These are phyloP conservation scores for Andrena camellia DNA, from an alignment of 2,888 invertebrate species.

Conservation along the genomic window DNA sequence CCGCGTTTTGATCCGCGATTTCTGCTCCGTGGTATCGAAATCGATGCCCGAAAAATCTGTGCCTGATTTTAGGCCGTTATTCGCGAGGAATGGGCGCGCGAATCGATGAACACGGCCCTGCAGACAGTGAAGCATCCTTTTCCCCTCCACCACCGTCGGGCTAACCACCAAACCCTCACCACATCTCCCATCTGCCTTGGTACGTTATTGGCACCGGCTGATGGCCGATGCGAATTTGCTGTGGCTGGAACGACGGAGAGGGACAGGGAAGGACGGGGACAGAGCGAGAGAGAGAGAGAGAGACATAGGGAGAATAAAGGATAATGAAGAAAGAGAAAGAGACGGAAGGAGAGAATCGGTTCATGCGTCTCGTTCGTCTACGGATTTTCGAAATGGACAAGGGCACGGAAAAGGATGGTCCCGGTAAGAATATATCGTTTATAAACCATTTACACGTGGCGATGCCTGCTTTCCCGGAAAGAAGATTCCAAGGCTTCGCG, in stretches of 20 bases:
- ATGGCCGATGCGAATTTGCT: conserved; percentile 78
- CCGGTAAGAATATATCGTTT: conserved; percentile 12
- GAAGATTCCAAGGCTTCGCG: not conserved
- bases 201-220: conserved; percentile 80
- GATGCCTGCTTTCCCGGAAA: not conserved
- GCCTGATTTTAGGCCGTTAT: not conserved
- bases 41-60: not conserved
- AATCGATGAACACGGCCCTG: conserved; percentile 67
- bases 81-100: conserved; percentile 35
- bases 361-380: conserved; percentile 6
- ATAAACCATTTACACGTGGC: not conserved
- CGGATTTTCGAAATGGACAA: conserved; percentile 27
- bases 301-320: conserved; percentile 31
- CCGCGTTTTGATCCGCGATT: not conserved
- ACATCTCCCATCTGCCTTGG: conserved; percentile 73
- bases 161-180: conserved; percentile 65
- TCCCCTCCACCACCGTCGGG: conserved; percentile 56
- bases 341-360: conserved; percentile 16
- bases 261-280: not conserved
- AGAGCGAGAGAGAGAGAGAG: not conserved
- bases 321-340: conserved; percentile 14
- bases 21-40: not conserved
- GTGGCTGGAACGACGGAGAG: conserved; percentile 67
- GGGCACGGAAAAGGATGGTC: conserved; percentile 5
- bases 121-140: conserved; percentile 72